These are phyloP conservation scores for Saxidomus purpurata DNA, from an alignment of 1,140 invertebrate genomes.

Conservation along the genomic window DNA sequence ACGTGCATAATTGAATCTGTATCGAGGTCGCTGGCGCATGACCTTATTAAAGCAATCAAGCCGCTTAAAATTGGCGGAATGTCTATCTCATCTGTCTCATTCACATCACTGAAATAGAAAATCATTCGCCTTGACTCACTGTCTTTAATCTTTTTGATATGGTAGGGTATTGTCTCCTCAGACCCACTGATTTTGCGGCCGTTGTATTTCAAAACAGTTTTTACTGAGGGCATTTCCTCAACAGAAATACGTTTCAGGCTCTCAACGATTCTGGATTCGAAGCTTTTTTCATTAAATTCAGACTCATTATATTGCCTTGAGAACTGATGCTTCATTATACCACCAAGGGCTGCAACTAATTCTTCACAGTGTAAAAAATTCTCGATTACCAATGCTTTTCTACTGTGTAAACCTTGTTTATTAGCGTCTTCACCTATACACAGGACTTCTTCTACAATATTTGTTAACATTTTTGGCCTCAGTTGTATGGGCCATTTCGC, in stretches of 20 bases:
- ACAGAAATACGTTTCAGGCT: neutral
- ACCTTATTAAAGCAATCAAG: neutral
- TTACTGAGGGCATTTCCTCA: neutral
- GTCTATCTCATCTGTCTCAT: too few relatives aligned
- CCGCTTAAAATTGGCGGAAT: neutral
- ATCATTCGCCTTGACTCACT: neutral
- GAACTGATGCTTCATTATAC: conserved; percentile 31
- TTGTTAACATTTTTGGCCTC: neutral
- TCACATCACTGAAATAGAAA: neutral
- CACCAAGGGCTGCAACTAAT: neutral
- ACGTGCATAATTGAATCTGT: neutral
- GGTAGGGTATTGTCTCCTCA: neutral
- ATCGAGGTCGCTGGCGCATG: neutral
- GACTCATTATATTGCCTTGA: neutral
- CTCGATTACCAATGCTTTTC: neutral
- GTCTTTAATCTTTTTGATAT: neutral
- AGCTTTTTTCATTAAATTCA: neutral
- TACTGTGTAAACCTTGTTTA: neutral
- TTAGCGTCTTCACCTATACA: neutral
- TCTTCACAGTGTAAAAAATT: conserved; percentile 16
- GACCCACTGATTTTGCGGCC: neutral
- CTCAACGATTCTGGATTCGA: neutral
- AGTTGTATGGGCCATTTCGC: neutral
- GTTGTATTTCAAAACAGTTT: conserved; percentile 21
- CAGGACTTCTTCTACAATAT: conserved; percentile 8